Conservation (phyloP, 2,888 invertebrate genomes). For the Euzophera pinguis region DNA sequence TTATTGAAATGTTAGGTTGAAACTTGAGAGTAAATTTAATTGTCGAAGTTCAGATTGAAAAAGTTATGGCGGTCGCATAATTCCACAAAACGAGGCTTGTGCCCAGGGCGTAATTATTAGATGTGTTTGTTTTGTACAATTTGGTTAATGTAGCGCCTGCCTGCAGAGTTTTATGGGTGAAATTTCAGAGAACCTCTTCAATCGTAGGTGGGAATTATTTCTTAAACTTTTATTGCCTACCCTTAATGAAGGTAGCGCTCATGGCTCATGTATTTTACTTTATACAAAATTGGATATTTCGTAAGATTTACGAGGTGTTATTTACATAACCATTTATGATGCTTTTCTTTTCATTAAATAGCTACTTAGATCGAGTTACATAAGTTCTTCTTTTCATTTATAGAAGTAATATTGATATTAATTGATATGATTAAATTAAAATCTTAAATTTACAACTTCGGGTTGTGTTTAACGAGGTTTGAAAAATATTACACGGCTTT, state of each 20-base stretch:
- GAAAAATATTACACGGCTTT: no score
- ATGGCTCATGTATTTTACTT: constrained; percentile 22
- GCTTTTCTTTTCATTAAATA: not conserved
- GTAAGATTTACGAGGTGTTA: constrained; percentile 18
- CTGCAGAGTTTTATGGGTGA: constrained; percentile 48
- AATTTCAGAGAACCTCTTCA: constrained; percentile 50
- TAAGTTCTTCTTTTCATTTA: no score
- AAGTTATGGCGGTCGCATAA: constrained; percentile 71
- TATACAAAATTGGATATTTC: constrained; percentile 11
- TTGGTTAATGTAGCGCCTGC: constrained; percentile 60
- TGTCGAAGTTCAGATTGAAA: constrained; percentile 77
- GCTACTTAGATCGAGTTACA: no score
- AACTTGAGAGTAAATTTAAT: constrained; percentile 72
- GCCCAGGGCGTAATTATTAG: constrained; percentile 62
- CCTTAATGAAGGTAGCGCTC: constrained; percentile 37
- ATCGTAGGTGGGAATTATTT: constrained; percentile 54
- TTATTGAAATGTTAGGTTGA: constrained; percentile 70
- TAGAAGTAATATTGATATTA: no score
- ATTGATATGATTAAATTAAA: no score
- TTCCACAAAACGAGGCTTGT: constrained; percentile 55
- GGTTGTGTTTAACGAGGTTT: no score
- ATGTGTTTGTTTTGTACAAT: constrained; percentile 71
- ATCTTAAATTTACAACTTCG: no score
- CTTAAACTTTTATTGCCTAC: constrained; percentile 49
- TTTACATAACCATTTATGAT: constrained; percentile 32